These are phyloP conservation scores for Austrolebias charrua DNA, from an alignment of 2,797 vertebrate species.

Conservation along the genomic window DNA sequence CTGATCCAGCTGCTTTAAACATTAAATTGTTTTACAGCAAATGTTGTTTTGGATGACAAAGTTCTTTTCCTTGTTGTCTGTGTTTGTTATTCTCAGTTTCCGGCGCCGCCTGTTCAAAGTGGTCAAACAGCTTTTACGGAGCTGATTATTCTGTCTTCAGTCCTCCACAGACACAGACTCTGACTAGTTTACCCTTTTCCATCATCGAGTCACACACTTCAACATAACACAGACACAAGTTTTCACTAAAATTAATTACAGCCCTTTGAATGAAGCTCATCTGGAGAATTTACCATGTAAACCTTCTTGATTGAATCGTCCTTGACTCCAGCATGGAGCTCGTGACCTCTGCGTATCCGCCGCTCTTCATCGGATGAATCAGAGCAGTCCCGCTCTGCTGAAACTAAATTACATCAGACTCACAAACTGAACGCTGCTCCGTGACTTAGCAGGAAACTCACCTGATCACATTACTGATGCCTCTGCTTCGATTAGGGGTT, in stretches of 20 bases:
- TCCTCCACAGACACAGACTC: not conserved
- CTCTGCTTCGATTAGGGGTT: not conserved
- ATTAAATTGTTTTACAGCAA: too few relatives aligned
- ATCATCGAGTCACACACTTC: slow-evolving; percentile 10
- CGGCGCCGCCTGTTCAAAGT: not conserved
- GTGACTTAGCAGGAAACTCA: not conserved
- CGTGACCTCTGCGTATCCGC: not conserved
- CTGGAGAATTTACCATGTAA: not conserved
- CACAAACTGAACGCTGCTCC: not conserved
- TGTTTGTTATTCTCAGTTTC: not conserved
- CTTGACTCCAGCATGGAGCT: slow-evolving; percentile 14
- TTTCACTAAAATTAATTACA: slow-evolving; percentile 14
- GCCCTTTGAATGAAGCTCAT: slow-evolving; percentile 9
- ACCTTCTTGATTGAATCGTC: slow-evolving; percentile 26
- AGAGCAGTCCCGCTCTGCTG: not conserved
- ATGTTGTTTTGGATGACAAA: too few relatives aligned
- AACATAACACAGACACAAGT: not conserved
- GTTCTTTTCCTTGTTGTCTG: too few relatives aligned
- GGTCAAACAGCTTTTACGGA: not conserved
- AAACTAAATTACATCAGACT: not conserved
- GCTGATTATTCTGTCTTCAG: slow-evolving; percentile 4
- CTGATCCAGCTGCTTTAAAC: too few relatives aligned
- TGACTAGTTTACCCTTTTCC: slow-evolving; percentile 8
- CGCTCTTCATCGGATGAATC: slow-evolving; percentile 2
- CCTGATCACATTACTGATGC: not conserved